Conservation (phyloP, 1,140 invertebrate species). For the Ridgeia piscesae region DNA sequence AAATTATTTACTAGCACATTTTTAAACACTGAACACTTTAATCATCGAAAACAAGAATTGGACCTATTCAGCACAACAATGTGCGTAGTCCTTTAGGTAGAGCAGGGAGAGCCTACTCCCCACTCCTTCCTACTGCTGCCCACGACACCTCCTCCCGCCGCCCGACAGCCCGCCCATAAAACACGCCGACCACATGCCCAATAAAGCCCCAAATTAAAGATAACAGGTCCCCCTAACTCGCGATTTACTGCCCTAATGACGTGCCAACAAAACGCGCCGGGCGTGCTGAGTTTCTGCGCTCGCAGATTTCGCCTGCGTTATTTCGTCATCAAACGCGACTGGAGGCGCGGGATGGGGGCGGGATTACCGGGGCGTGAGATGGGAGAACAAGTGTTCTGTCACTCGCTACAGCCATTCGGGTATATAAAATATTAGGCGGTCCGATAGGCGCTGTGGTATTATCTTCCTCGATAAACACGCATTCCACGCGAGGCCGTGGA, state of each 20-base stretch:
- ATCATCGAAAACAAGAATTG: background rate
- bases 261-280: background rate
- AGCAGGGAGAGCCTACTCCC: background rate
- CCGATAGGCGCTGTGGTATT: background rate
- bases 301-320: background rate
- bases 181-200: background rate
- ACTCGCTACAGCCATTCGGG: background rate
- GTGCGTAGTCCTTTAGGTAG: background rate
- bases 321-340: background rate
- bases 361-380: background rate
- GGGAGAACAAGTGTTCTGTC: background rate
- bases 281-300: background rate
- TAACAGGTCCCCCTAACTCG: background rate
- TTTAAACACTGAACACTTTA: background rate
- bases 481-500: background rate
- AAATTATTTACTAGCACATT: background rate
- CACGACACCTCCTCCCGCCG: background rate
- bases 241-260: slow-evolving; percentile 4
- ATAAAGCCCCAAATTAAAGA: slow-evolving; percentile 4
- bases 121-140: background rate
- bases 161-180: background rate
- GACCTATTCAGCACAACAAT: background rate
- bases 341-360: background rate
- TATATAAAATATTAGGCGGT: background rate
- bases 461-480: background rate